Percentiles rank a stretch among this genome's conserved stretches.
Conservation (phyloP, 2,888 invertebrate genomes). For the Psylliodes chrysocephalus region DNA sequence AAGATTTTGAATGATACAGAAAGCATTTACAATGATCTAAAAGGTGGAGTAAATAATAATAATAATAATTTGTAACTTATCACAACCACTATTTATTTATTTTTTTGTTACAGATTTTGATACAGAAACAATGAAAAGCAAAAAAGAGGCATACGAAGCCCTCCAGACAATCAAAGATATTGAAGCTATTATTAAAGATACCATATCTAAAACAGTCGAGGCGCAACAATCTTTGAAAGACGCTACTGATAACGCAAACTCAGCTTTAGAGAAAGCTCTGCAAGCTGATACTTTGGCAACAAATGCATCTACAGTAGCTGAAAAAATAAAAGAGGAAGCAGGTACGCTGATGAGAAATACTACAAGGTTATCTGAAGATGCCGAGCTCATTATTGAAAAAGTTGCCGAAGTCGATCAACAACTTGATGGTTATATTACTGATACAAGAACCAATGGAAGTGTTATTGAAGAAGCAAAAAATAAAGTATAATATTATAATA, state of each 20-base stretch:
- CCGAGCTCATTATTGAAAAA: slow-evolving; percentile 75
- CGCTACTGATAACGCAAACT: slow-evolving; percentile 82
- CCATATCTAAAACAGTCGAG: slow-evolving; percentile 75
- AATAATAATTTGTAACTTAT: neutral
- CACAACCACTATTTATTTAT: no score
- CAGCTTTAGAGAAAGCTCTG: slow-evolving; percentile 77
- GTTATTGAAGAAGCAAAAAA: slow-evolving; percentile 78
- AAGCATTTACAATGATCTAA: slow-evolving; percentile 80
- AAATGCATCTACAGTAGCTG: slow-evolving; percentile 83
- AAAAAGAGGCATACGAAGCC: slow-evolving; percentile 82
- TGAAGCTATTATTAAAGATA: slow-evolving; percentile 75
- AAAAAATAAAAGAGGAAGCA: slow-evolving; percentile 80
- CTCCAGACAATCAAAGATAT: slow-evolving; percentile 82
- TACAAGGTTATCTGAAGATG: slow-evolving; percentile 79
- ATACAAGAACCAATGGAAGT: slow-evolving; percentile 75
- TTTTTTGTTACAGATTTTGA: slow-evolving; percentile 78
- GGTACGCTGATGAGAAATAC: slow-evolving; percentile 81
- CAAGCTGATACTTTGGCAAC: slow-evolving; percentile 81
- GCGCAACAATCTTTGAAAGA: slow-evolving; percentile 78
- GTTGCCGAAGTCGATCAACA: slow-evolving; percentile 78
- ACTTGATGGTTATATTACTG: slow-evolving; percentile 73
- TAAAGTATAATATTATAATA: slow-evolving; percentile 65
- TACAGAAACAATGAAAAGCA: slow-evolving; percentile 86
- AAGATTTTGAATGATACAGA: slow-evolving; percentile 83
- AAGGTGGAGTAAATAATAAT: slow-evolving; percentile 65